Evolutionary conservation across 2,888 invertebrate species (phyloP).

Genomic region (Nomada ruficornis): DNA sequence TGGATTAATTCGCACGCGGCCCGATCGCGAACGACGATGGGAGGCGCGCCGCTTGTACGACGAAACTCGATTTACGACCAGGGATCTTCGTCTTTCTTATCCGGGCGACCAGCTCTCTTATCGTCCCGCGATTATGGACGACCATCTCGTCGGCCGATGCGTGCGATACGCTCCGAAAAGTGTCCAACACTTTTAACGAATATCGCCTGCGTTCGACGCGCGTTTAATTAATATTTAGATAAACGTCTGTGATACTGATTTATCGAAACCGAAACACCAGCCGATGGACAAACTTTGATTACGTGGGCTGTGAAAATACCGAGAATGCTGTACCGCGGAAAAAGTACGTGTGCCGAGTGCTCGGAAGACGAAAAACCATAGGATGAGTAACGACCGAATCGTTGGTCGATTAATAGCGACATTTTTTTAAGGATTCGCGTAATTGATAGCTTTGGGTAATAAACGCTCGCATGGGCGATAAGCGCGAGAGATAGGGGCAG

Average conservation of each 20-base stretch:
- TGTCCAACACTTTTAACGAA: background rate
- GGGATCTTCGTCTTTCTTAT: slow-evolving; percentile 34
- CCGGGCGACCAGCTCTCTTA: slow-evolving; percentile 45
- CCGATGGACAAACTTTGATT: background rate
- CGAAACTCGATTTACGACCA: slow-evolving; percentile 68
- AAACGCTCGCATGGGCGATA: slow-evolving; percentile 64
- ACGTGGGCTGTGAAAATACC: slow-evolving; percentile 41
- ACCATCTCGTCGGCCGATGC: slow-evolving; percentile 7
- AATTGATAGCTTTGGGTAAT: slow-evolving; percentile 71
- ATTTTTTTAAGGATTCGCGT: slow-evolving; percentile 60
- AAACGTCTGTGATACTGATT: background rate
- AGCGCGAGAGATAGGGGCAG: slow-evolving; percentile 57
- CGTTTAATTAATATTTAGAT: slow-evolving; percentile 32
- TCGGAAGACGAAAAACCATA: slow-evolving; percentile 41
- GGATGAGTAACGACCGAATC: slow-evolving; percentile 68
- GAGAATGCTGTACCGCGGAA: slow-evolving; percentile 3
- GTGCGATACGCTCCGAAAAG: background rate
- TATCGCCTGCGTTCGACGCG: background rate
- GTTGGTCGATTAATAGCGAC: slow-evolving; percentile 64
- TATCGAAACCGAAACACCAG: slow-evolving; percentile 14
- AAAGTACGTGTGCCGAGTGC: slow-evolving; percentile 16
- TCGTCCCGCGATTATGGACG: slow-evolving; percentile 23
- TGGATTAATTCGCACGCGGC: slow-evolving; percentile 80
- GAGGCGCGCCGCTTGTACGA: slow-evolving; percentile 66
- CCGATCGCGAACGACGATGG: slow-evolving; percentile 71